Percentiles rank a stretch among this genome's conserved stretches.
Conservation (phyloP, 2,113 vertebrate species). For the Helogale parvula region DNA sequence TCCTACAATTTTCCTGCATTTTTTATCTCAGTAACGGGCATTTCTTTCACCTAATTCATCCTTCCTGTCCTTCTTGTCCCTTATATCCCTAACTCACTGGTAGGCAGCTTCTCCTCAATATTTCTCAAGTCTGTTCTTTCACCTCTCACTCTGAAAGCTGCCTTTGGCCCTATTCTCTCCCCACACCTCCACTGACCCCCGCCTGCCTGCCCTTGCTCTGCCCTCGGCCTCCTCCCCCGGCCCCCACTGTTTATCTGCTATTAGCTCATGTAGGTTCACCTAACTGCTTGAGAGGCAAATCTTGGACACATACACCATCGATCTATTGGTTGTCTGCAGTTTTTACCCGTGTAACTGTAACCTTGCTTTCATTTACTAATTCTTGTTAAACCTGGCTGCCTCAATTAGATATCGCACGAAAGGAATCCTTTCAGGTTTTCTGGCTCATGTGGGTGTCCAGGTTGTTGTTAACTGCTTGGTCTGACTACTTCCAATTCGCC, state of each 20-base stretch:
- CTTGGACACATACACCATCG: neutral
- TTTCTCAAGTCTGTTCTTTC: neutral
- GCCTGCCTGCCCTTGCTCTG: no score
- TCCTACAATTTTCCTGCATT: neutral
- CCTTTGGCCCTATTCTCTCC: neutral
- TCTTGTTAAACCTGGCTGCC: neutral
- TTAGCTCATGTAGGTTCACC: neutral
- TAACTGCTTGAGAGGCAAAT: neutral
- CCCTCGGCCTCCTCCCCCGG: accelerated
- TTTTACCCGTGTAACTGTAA: neutral
- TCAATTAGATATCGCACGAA: neutral
- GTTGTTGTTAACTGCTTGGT: neutral
- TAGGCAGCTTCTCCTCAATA: neutral
- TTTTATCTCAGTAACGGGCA: neutral
- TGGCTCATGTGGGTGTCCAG: neutral
- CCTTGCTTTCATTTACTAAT: neutral
- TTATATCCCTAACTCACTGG: neutral
- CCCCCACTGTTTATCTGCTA: neutral
- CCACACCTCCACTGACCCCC: no score
- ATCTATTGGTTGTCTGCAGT: neutral
- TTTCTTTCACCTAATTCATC: neutral
- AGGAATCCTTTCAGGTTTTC: neutral
- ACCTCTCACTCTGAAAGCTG: neutral
- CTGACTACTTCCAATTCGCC: neutral
- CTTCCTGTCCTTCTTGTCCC: neutral